These are phyloP conservation scores for Hetaerina titia DNA, from an alignment of 2,888 invertebrate species.

Conservation along the genomic window DNA sequence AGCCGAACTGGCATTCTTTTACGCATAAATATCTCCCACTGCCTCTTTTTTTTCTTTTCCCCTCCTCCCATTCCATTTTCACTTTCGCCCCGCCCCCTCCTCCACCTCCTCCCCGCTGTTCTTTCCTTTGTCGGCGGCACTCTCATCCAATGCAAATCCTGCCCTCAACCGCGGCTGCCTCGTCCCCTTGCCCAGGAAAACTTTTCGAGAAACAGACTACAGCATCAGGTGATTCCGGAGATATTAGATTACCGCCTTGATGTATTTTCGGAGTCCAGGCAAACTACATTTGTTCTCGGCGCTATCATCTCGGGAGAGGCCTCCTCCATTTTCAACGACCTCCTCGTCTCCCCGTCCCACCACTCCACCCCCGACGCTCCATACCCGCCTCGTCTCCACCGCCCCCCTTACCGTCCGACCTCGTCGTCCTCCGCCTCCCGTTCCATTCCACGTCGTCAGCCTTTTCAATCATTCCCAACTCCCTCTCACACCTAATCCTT, in stretches of 20 bases:
- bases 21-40: constrained; percentile 2
- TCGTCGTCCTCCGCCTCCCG: not conserved
- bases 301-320: constrained; percentile 52
- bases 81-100: not conserved
- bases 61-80: not conserved
- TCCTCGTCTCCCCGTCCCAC: not conserved
- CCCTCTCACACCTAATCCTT: constrained; percentile 12
- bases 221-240: constrained; percentile 59
- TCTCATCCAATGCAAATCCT: constrained; percentile 56
- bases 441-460: constrained; percentile 19
- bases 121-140: not conserved
- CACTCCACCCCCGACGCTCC: not conserved
- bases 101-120: not conserved
- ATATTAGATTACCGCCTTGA: constrained; percentile 65
- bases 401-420: not conserved
- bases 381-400: not conserved
- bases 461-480: constrained; percentile 28
- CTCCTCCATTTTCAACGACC: constrained; percentile 41
- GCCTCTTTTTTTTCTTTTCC: not conserved
- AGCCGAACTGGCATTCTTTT: not conserved
- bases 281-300: constrained; percentile 63
- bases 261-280: constrained; percentile 65
- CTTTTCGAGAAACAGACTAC: constrained; percentile 61
- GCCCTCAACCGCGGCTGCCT: constrained; percentile 7
- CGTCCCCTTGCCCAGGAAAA: constrained; percentile 3